phyloP scores from a whole-genome alignment of 2,797 vertebrate genomes.

The Gallirallus australis region DNA sequence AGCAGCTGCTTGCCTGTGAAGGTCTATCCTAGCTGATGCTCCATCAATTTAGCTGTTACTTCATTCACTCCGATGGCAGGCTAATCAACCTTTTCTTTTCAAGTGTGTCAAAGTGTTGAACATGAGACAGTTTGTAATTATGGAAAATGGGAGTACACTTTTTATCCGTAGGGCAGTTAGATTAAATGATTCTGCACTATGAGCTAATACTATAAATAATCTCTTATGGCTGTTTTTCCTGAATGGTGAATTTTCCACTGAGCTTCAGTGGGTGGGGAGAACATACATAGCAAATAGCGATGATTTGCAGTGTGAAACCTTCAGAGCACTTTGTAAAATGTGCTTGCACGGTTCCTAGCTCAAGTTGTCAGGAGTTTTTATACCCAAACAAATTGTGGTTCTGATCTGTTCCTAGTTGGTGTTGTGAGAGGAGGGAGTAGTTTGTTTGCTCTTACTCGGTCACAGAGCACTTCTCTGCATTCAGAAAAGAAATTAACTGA shows the following conservation, averaged over 20 bases:
- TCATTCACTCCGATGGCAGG: constrained; percentile 9
- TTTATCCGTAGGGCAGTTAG: constrained; percentile 33
- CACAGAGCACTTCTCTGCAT: neutral
- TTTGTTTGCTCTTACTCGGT: neutral
- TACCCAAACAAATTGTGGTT: neutral
- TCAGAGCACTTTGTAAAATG: neutral
- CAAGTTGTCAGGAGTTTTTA: neutral
- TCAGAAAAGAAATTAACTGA: neutral
- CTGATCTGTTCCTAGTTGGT: neutral
- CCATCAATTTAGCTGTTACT: neutral
- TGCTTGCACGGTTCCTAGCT: neutral
- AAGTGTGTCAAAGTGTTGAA: constrained; percentile 22
- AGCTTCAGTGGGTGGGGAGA: neutral
- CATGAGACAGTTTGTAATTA: constrained; percentile 33
- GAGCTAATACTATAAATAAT: constrained; percentile 38
- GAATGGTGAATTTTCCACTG: constrained; percentile 23
- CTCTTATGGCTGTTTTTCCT: constrained; percentile 1
- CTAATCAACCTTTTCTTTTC: constrained; percentile 52
- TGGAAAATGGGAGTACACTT: constrained; percentile 27
- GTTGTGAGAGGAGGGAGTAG: neutral
- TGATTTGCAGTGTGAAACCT: neutral
- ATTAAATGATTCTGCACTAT: constrained; percentile 3
- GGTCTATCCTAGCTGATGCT: neutral
- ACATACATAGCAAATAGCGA: neutral
- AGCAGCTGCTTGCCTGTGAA: constrained; percentile 36